A percentile compares a stretch with the other conserved stretches of the same genome.
phyloP scores from a whole-genome alignment of 2,888 invertebrate species.

The Sycophila texana region DNA sequence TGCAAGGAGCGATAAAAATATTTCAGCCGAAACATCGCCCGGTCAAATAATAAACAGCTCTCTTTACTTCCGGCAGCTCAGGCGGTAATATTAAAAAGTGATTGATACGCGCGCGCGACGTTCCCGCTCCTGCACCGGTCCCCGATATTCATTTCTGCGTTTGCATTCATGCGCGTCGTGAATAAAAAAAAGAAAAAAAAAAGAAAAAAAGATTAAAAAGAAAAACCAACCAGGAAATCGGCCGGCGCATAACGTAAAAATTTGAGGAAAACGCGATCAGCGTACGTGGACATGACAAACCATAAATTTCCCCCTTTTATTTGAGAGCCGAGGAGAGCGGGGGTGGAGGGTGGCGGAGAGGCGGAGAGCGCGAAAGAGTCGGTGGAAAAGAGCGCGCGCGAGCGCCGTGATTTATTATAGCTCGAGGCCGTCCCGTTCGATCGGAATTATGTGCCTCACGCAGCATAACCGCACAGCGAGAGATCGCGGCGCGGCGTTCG shows the following conservation, averaged over 20 bases:
- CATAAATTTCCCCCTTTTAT: constrained; percentile 54
- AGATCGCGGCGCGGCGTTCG: constrained; percentile 2
- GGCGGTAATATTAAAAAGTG: constrained; percentile 29
- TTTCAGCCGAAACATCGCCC: neutral
- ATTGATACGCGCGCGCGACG: constrained; percentile 32
- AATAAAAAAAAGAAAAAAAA: too few relatives aligned
- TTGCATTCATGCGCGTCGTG: constrained; percentile 2
- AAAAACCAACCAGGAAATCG: neutral
- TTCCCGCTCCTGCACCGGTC: neutral
- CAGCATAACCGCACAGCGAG: constrained; percentile 39
- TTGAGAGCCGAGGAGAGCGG: constrained; percentile 22
- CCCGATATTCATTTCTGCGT: constrained; percentile 22
- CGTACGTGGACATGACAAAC: constrained; percentile 55
- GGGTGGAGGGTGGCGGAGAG: constrained; percentile 16
- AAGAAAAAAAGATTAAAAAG: too few relatives aligned
- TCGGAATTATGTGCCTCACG: constrained; percentile 52
- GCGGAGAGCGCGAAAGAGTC: constrained; percentile 32
- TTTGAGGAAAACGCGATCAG: constrained; percentile 40
- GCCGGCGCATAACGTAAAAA: constrained; percentile 31
- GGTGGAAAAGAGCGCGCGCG: neutral
- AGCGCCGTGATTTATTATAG: constrained; percentile 52
- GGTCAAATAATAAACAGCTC: constrained; percentile 32
- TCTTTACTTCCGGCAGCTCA: constrained; percentile 13
- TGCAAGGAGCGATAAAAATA: too few relatives aligned
- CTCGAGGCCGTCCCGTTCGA: constrained; percentile 51